Percentiles rank a stretch among this genome's conserved stretches.
Evolutionary conservation across 2,888 invertebrate species (phyloP).

Genomic region (Unio pictorum): DNA sequence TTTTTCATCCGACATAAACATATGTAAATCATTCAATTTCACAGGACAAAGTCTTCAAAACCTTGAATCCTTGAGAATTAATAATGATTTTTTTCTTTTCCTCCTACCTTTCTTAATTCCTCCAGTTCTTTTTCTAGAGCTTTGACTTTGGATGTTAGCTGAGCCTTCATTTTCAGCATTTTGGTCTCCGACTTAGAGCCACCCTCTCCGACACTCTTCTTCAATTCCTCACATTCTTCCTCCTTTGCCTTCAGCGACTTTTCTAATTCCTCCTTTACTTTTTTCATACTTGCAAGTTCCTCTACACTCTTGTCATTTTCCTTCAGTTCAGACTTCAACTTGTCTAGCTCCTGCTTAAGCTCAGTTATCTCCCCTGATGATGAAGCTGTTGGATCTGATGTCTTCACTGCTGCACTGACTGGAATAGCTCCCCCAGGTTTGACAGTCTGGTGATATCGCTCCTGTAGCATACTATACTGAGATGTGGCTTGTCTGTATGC

Average conservation of each 20-base stretch:
- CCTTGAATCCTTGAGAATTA: too few relatives aligned
- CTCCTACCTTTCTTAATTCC: conserved; percentile 73
- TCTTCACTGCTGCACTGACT: not conserved
- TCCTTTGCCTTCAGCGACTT: conserved; percentile 22
- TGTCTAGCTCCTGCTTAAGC: conserved; percentile 75
- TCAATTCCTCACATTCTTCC: conserved; percentile 77
- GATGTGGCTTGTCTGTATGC: conserved; percentile 60
- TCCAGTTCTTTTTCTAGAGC: conserved; percentile 71
- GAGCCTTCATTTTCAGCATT: conserved; percentile 67
- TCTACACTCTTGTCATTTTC: conserved; percentile 75
- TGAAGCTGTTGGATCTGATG: conserved; percentile 5
- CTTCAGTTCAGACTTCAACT: conserved; percentile 55
- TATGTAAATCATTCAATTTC: too few relatives aligned
- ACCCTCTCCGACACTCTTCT: conserved; percentile 68
- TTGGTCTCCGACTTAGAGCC: conserved; percentile 58
- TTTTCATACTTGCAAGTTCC: conserved; percentile 25
- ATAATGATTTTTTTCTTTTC: too few relatives aligned
- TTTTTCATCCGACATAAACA: too few relatives aligned
- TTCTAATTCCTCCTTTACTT: conserved; percentile 25
- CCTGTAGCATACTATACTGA: conserved; percentile 61
- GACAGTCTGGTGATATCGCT: conserved; percentile 59
- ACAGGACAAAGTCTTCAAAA: too few relatives aligned
- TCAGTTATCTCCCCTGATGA: conserved; percentile 2
- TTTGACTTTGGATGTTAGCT: conserved; percentile 66
- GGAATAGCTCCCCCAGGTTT: conserved; percentile 33